Base-by-base conservation (phyloP, 2,113 vertebrate genomes). In the Scolopax mira region DNA sequence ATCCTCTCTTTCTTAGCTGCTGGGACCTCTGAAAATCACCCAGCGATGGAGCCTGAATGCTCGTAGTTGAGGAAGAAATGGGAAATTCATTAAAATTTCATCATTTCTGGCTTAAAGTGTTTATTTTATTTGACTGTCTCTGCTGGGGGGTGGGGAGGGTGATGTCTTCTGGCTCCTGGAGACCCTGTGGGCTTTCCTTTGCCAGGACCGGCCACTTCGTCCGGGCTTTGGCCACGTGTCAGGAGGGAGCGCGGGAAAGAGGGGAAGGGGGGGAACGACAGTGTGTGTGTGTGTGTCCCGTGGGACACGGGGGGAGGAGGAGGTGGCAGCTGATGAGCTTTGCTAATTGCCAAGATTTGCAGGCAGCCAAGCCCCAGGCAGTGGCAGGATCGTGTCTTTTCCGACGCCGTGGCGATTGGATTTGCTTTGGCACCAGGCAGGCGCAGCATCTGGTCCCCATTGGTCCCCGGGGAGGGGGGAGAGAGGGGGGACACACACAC, bases 31-130 rank as follows among this genome's bases (percentile, higher is more conserved):
- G 88, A 66, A 90, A 88, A 88, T 91, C 91, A 90, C 78, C 93
- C 58, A 22, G 84, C 73, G 65, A 31, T 6, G 6, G 80, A 79
- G 74, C 64, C 48, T 78, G 79, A 48, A 42, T 70, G 71, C 74
- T 41, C 75, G 24, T 39, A 13, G 35, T 83, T 80, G 69, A 14
- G 52, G 23, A 69, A 80, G 18, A 75, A 79, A 78, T 3, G 55
- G 67, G 79, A 51, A 91, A 91, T 27, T 44, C 79, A 91, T 91
- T 62, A 71, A 90, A 78, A 92, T 82, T 79, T 85, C 81, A 88
- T 88, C 1, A 5, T 75, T 93, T 64, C 79, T 79, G 71, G 70
- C 84, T 85, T 64, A 30, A 95, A 89, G 49, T 52, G 48, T 86
- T 94, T 61, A 75, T 62, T 82, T 79, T 41, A 10, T 80, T 67